Conservation (phyloP, 2,113 vertebrate genomes). For the Struthio camelus region DNA sequence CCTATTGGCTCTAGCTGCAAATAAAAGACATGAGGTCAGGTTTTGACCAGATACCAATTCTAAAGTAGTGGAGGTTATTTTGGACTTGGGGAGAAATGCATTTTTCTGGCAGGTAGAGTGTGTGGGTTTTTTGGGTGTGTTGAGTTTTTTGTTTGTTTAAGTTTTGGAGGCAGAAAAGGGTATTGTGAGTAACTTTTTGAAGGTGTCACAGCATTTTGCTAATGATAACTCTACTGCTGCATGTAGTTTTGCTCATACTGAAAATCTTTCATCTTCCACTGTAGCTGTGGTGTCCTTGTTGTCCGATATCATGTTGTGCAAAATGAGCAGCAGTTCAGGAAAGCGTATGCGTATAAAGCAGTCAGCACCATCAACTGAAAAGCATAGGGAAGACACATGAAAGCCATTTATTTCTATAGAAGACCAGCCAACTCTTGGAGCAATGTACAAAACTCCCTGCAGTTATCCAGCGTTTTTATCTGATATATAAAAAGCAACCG, state of each 20-base stretch:
- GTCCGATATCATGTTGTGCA: not conserved
- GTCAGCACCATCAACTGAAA: not conserved
- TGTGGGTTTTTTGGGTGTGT: not conserved
- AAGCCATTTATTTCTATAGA: not conserved
- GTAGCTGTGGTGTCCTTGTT: not conserved
- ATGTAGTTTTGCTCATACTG: not conserved
- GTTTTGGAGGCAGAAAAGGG: not conserved
- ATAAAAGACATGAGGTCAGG: not conserved
- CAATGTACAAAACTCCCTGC: not conserved
- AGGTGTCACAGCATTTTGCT: not conserved
- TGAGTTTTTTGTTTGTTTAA: not conserved
- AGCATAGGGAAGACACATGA: not conserved
- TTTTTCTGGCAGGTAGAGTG: not conserved
- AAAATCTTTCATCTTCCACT: not conserved
- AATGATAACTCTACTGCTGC: not conserved
- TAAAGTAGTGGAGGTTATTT: not conserved
- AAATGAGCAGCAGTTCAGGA: not conserved
- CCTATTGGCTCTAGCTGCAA: not conserved
- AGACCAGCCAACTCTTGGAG: not conserved
- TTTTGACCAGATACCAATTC: not conserved
- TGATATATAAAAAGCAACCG: not conserved
- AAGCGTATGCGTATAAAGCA: not conserved
- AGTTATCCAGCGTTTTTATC: not conserved
- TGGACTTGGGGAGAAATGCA: not conserved
- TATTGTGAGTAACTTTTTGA: not conserved